Conservation (phyloP, 2,113 vertebrate genomes). For the Nycticebus coucang region DNA sequence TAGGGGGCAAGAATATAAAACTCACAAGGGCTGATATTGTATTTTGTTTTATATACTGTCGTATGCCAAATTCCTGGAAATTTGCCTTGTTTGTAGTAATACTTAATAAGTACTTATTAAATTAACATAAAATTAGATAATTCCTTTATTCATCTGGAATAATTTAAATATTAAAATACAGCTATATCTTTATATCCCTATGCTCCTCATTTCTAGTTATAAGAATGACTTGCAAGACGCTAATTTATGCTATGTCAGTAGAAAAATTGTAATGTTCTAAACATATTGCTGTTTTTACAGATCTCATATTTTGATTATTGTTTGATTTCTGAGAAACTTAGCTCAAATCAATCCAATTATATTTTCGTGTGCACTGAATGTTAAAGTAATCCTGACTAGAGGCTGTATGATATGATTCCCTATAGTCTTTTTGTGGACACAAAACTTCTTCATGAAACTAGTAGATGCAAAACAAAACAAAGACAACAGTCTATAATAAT, state of each 20-base stretch:
- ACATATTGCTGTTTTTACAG: neutral
- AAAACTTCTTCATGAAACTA: neutral
- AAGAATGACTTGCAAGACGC: neutral
- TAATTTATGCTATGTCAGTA: neutral
- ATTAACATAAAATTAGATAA: constrained; percentile 52
- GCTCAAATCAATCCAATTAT: neutral
- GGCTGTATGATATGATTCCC: neutral
- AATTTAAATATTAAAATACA: neutral
- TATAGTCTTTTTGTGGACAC: neutral
- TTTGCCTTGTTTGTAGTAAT: constrained; percentile 30
- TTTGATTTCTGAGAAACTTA: constrained; percentile 31
- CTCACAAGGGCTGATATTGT: neutral
- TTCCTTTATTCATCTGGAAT: constrained; percentile 45
- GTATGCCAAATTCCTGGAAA: neutral
- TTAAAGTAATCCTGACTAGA: neutral
- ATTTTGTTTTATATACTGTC: neutral
- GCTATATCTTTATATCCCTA: neutral
- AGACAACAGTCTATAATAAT: neutral
- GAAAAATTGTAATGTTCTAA: constrained; percentile 5
- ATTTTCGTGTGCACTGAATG: neutral
- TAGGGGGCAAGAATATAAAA: neutral
- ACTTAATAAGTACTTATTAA: constrained; percentile 11
- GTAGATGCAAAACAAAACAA: neutral
- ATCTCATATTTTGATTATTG: neutral
- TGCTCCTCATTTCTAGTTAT: neutral